These are phyloP conservation scores for Ochropacha duplaris DNA, from an alignment of 2,888 invertebrate genomes.

Conservation along the genomic window DNA sequence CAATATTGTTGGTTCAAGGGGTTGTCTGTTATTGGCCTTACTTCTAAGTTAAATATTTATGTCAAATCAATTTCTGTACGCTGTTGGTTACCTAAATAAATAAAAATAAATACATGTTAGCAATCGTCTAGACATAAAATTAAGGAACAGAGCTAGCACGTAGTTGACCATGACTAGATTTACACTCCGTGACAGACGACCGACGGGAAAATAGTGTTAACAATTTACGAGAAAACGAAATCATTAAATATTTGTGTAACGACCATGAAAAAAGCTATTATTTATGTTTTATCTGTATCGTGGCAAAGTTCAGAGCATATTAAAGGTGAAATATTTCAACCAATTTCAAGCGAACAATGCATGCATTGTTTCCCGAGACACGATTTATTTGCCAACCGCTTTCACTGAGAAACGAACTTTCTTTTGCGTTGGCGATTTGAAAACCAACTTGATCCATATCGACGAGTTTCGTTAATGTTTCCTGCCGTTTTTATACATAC, in stretches of 20 bases:
- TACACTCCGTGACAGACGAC: background rate
- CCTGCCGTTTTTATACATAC: slow-evolving; percentile 7
- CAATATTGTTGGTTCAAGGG: too few species aligned
- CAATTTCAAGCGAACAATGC: slow-evolving; percentile 75
- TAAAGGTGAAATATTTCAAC: slow-evolving; percentile 59
- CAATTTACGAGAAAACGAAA: slow-evolving; percentile 4
- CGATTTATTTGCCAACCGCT: slow-evolving; percentile 70
- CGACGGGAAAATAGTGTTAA: background rate
- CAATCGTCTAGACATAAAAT: background rate
- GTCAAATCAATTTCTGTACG: too few species aligned
- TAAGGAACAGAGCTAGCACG: background rate
- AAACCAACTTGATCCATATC: slow-evolving; percentile 65
- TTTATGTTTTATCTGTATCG: slow-evolving; percentile 32
- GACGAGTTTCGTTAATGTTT: slow-evolving; percentile 51
- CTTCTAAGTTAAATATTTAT: too few species aligned
- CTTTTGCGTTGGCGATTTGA: slow-evolving; percentile 58
- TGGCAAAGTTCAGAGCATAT: slow-evolving; percentile 46
- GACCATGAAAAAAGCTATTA: slow-evolving; percentile 16
- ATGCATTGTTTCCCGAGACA: slow-evolving; percentile 69
- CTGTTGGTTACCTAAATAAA: too few species aligned
- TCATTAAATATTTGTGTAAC: background rate
- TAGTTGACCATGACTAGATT: background rate
- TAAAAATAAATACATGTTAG: too few species aligned
- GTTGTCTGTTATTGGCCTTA: too few species aligned
- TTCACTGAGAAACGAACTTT: slow-evolving; percentile 70